These are phyloP conservation scores for Perccottus glenii DNA, from an alignment of 2,113 vertebrate species.

Conservation along the genomic window DNA sequence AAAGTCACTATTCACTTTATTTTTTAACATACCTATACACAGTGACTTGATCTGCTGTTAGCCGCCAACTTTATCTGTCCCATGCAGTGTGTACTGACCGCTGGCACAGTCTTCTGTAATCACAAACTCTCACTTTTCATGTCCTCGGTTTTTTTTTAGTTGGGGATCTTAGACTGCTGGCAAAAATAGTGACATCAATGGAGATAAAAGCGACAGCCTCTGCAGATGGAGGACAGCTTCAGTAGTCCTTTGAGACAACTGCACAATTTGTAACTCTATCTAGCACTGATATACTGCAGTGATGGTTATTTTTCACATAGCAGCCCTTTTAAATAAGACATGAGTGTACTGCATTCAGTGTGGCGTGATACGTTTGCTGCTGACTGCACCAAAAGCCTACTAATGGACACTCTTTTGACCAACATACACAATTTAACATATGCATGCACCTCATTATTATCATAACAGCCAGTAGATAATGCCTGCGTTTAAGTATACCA, in stretches of 20 bases:
- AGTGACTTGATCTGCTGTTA: slow-evolving; percentile 28
- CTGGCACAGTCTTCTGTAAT: slow-evolving; percentile 22
- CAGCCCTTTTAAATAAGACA: slow-evolving; percentile 10
- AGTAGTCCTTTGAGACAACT: slow-evolving; percentile 24
- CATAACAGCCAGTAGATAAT: no score
- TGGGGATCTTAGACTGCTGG: slow-evolving; percentile 18
- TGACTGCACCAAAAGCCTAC: slow-evolving; percentile 7
- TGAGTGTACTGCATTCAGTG: not conserved
- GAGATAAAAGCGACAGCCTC: slow-evolving; percentile 26
- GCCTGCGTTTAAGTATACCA: no score
- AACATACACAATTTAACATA: not conserved
- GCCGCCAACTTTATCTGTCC: slow-evolving; percentile 36
- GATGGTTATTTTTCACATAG: slow-evolving; percentile 18
- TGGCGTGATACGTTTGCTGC: slow-evolving; percentile 1
- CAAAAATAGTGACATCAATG: slow-evolving; percentile 17
- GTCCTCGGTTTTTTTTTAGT: slow-evolving; percentile 4
- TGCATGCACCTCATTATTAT: no score
- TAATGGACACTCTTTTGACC: not conserved
- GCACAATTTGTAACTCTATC: slow-evolving; percentile 15
- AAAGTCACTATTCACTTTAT: slow-evolving; percentile 34
- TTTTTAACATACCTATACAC: slow-evolving; percentile 7
- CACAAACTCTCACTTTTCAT: slow-evolving; percentile 26
- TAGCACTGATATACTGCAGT: slow-evolving; percentile 10
- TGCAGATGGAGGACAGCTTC: slow-evolving; percentile 37
- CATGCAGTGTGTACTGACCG: slow-evolving; percentile 23